Evolutionary conservation across 2,113 vertebrate genomes (phyloP).

Genomic region (Toxostoma redivivum): DNA sequence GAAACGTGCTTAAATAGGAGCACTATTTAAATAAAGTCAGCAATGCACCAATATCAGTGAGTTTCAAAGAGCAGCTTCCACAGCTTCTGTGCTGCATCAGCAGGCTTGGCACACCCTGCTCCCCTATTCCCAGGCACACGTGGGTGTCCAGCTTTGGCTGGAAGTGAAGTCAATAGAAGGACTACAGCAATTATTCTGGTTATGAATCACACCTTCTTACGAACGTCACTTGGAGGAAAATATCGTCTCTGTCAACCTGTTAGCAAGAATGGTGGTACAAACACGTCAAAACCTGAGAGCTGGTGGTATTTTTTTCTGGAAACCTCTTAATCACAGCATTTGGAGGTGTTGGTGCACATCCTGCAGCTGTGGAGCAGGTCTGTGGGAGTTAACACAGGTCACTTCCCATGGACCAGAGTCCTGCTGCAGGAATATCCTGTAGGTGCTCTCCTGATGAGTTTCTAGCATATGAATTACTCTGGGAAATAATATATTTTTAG

Average conservation of each 20-base stretch:
- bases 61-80: background rate
- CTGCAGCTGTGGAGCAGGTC: background rate
- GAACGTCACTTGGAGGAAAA: background rate
- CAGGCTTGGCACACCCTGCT: background rate
- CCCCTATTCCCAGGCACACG: background rate
- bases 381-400: rapidly evolving
- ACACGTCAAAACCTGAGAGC: background rate
- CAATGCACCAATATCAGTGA: background rate
- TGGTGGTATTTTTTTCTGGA: background rate
- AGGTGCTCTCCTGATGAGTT: background rate
- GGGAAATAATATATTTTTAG: background rate
- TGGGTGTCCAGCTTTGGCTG: background rate
- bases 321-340: rapidly evolving
- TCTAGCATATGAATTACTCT: background rate
- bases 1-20: background rate
- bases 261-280: background rate
- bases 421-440: background rate
- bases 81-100: background rate
- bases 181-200: background rate
- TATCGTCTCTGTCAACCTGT: background rate
- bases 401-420: rapidly evolving
- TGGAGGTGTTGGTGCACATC: background rate
- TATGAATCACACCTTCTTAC: background rate
- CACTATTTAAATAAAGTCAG: background rate
- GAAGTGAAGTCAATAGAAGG: background rate